Percentiles rank a stretch among this genome's conserved stretches.
Conservation (phyloP, 2,888 invertebrate genomes). For the Drosophila antonietae region DNA sequence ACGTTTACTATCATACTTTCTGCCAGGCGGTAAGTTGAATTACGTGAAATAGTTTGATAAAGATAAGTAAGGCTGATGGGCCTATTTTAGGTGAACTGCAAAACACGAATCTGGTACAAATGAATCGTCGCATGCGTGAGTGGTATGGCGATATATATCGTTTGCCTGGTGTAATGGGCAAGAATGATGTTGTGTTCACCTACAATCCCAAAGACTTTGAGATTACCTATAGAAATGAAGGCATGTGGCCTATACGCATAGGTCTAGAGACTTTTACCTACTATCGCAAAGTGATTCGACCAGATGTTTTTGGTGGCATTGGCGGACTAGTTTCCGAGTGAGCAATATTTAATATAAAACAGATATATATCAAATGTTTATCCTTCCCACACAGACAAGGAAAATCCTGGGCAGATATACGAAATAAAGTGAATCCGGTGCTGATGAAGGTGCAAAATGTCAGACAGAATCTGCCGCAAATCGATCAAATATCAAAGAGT, state of each 20-base stretch:
- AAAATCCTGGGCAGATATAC: constrained; percentile 88
- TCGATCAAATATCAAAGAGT: constrained; percentile 78
- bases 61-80: background rate
- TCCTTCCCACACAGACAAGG: constrained; percentile 85
- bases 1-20: constrained; percentile 63
- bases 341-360: constrained; percentile 2
- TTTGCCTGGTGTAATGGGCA: constrained; percentile 83
- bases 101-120: constrained; percentile 70
- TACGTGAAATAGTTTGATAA: background rate
- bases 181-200: constrained; percentile 83
- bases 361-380: background rate
- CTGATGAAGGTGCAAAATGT: constrained; percentile 80
- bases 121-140: constrained; percentile 66
- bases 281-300: constrained; percentile 83
- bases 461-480: constrained; percentile 68
- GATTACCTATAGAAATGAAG: constrained; percentile 84
- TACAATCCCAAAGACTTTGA: constrained; percentile 86
- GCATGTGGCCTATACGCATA: constrained; percentile 85
- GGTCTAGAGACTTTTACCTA: constrained; percentile 84
- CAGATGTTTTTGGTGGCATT: constrained; percentile 82
- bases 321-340: constrained; percentile 81
- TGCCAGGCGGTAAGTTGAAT: constrained; percentile 76
- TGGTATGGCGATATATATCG: constrained; percentile 85
- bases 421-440: constrained; percentile 86
- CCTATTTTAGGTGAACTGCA: constrained; percentile 59